Base-by-base conservation (phyloP, 2,888 invertebrate species). In the Dryococelus australis region DNA sequence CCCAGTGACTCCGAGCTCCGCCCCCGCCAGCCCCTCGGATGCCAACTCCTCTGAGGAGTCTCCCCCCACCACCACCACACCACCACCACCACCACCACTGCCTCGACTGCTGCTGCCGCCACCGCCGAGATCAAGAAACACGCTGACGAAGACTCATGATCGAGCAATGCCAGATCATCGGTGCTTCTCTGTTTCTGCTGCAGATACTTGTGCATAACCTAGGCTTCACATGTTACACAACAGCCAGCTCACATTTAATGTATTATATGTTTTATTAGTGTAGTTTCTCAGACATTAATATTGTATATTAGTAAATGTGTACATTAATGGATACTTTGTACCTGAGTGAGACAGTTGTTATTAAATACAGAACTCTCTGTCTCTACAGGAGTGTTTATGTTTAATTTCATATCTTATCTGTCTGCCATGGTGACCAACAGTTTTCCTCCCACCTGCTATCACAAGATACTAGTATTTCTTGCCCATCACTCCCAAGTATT, bases 261-360 rank as follows among this genome's bases (percentile, higher is more conserved):
- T 47, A 47, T 47, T 47, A 47, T 47, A 47, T 47, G 47, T 47
- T 47, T 65, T 20, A 0, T 65, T n/a, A 20, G 65, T 9, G n/a
- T 65, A n/a, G 65, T 24, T 9, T 65, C 20, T 8, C 20, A n/a
- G 65, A n/a, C 10, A 20, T 24, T 24, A 20, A 65, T 65, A 65
- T 65, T 65, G 65, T 65, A 65, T 9, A 20, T 16, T 65, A 65
- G n/a, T 65, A 65, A n/a, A 24, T n/a, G n/a, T 65, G 65, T 65
- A 65, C 65, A 65, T 65, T 65, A 65, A n/a, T n/a, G 20, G 65
- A 65, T 65, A 65, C 65, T 65, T 65, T 65, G 65, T 65, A 65
- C 65, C 65, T 65, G 65, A 65, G 6, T n/a, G 65, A 65, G 65
- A 65, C 24, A n/a, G 65, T 3, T 24, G 65, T 47, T 8, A 47